Evolutionary conservation across 2,888 invertebrate genomes (phyloP), one percentile per base, ranked within the genome.

Genomic region (Unio delphinus): DNA sequence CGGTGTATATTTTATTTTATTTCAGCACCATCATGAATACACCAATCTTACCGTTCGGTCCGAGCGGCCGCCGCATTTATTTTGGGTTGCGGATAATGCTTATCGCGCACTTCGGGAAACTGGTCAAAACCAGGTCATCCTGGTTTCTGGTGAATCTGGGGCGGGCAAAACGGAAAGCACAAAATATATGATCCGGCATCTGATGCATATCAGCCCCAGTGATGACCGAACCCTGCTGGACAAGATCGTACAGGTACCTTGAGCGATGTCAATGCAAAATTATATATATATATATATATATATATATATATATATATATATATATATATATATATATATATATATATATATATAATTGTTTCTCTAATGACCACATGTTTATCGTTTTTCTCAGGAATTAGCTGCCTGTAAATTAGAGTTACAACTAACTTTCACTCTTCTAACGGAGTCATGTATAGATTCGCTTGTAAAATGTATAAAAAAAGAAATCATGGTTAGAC

Each of bases 91-190:
- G 18, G 82, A 83, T 71, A 67, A 77, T 45, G 81, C 82, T 11
- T 83, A 78, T 76, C 64, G 80, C 26, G 73, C 78, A 18, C 75
- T 84, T 64, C 65, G 72, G 68, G 80, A 75, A 28, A 79, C 80
- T 30, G 68, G 75, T n/a, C 70, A 74, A 56, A 79, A 82, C 77
- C 83, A 87, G 75, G 83, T 83, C 30, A 84, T 88, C 54, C 77
- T 86, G 65, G 84, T 88, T 68, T 84, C 83, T 55, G 88, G 88
- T 1, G 88, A 88, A 68, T 85, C 85, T 0, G 88, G 88, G 3
- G 79, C 86, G 11, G 88, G 88, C 1, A 88, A 88, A 69, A 88
- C 88, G 7, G 87, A 88, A 65, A 84, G 80, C 61, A 83, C 88
- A 20, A 87, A 87, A 67, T 81, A 83, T 45, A 82, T 88, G 75